phyloP scores from a whole-genome alignment of 2,113 vertebrate genomes.

The Larimichthys polyactis region DNA sequence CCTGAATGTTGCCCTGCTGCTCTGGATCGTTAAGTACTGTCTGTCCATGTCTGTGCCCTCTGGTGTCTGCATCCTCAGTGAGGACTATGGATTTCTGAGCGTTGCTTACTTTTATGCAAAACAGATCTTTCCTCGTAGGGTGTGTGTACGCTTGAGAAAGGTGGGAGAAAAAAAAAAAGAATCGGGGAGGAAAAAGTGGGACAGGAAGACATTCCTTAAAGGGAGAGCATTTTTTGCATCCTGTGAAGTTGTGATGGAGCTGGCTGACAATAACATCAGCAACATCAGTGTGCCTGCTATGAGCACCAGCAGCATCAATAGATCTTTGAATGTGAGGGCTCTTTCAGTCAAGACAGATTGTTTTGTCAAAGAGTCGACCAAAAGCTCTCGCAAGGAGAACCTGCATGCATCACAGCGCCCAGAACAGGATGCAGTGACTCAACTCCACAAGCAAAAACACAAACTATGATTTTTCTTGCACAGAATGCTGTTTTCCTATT shows the following conservation, averaged over 20 bases:
- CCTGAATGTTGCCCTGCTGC: conserved; percentile 52
- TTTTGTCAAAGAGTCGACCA: conserved; percentile 42
- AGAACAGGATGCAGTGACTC: conserved; percentile 32
- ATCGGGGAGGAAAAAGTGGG: conserved; percentile 51
- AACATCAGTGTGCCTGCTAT: conserved; percentile 32
- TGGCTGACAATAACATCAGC: conserved; percentile 52
- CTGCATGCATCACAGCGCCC: conserved; percentile 26
- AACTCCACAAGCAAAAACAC: conserved; percentile 33
- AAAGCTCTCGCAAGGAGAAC: conserved; percentile 23
- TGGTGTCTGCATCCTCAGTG: conserved; percentile 42
- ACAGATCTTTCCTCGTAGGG: conserved; percentile 37
- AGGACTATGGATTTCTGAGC: conserved; percentile 55
- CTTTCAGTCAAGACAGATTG: conserved; percentile 41
- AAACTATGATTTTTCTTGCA: conserved; percentile 40
- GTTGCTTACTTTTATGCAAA: conserved; percentile 67
- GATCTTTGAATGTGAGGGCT: conserved; percentile 24
- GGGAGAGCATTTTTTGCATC: conserved; percentile 25
- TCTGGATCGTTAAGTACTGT: conserved; percentile 64
- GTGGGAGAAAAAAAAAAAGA: conserved; percentile 8
- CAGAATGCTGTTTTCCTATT: conserved; percentile 37
- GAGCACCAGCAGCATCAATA: conserved; percentile 28
- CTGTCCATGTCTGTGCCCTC: conserved; percentile 64
- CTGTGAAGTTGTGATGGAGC: conserved; percentile 55
- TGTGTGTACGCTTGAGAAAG: conserved; percentile 23
- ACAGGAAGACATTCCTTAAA: conserved; percentile 46